phyloP scores from a whole-genome alignment of 35 echinoderm and acorn worm genomes.

The Heliocidaris tuberculata region DNA sequence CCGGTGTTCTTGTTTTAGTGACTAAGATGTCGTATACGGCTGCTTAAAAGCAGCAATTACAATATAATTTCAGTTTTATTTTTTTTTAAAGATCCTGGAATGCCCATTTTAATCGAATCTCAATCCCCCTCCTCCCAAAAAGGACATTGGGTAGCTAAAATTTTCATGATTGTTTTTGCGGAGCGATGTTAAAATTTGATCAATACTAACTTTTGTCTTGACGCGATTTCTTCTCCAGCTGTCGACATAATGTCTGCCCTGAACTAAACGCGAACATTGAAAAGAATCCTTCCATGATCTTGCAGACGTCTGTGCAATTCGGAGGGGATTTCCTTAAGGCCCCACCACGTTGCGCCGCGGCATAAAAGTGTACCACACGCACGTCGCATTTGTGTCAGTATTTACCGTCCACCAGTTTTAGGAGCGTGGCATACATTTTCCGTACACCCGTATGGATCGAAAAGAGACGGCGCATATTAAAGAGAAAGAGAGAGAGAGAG shows the following conservation, averaged over 20 bases:
- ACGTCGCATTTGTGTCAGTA: neutral
- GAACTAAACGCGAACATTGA: neutral
- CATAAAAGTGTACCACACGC: neutral
- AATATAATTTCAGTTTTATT: neutral
- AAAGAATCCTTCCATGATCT: neutral
- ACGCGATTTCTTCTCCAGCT: neutral
- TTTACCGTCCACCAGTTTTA: neutral
- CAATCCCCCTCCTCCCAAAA: neutral
- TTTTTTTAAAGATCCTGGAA: neutral
- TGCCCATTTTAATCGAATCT: neutral
- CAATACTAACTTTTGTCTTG: neutral
- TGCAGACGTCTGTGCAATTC: neutral
- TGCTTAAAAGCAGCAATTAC: too few species aligned
- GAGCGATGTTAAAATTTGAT: neutral
- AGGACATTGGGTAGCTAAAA: neutral
- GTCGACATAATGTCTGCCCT: neutral
- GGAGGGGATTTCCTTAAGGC: neutral
- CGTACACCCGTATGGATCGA: neutral
- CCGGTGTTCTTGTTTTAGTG: too few species aligned
- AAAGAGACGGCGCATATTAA: neutral
- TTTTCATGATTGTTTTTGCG: neutral
- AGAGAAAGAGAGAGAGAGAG: neutral
- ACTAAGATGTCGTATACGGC: too few species aligned
- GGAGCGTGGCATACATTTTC: neutral
- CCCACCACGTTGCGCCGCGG: neutral